phyloP scores from a whole-genome alignment of 2,113 vertebrate genomes.

The Myotis brandtii region DNA sequence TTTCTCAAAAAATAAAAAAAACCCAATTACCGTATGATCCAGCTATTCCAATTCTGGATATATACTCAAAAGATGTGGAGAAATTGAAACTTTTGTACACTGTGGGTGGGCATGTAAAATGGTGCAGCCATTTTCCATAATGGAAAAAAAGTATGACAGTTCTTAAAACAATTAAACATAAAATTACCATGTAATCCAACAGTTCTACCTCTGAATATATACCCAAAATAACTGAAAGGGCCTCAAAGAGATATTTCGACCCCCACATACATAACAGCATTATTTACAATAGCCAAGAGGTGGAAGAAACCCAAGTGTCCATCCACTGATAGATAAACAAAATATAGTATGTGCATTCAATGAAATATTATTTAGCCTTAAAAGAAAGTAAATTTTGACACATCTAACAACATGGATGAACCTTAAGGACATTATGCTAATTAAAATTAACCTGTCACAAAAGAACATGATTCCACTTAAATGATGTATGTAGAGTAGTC shows the following conservation, averaged over 20 bases:
- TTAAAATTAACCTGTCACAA: not conserved
- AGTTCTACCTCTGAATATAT: not conserved
- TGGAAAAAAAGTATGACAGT: not conserved
- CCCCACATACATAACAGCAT: not conserved
- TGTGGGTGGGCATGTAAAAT: not conserved
- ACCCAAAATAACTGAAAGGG: not conserved
- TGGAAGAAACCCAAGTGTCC: not conserved
- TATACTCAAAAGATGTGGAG: not conserved
- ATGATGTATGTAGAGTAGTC: not conserved
- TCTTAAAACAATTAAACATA: not conserved
- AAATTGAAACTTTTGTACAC: not conserved
- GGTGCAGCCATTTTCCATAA: not conserved
- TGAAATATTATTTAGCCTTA: not conserved
- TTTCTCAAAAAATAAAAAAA: slow-evolving; percentile 2
- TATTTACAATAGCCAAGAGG: not conserved
- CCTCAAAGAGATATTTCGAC: not conserved
- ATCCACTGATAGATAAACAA: not conserved
- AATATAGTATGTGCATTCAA: not conserved
- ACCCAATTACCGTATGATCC: not conserved
- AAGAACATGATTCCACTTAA: not conserved
- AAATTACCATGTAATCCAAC: not conserved
- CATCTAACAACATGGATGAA: not conserved
- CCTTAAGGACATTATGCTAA: not conserved
- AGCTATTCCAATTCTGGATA: not conserved
- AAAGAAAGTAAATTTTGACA: not conserved